Conservation (phyloP, 2,797 vertebrate genomes). For the Lerista edwardsae region DNA sequence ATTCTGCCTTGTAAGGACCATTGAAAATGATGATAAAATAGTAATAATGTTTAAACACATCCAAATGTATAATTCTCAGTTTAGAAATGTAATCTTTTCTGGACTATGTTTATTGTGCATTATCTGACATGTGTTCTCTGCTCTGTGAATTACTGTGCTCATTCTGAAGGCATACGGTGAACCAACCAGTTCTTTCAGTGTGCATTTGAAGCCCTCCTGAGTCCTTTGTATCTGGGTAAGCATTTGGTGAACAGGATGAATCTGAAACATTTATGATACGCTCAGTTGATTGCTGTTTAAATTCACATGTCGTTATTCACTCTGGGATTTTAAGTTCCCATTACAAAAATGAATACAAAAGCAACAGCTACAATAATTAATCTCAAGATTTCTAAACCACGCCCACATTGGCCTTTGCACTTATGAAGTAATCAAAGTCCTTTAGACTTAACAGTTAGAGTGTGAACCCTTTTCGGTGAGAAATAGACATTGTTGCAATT, state of each 20-base stretch:
- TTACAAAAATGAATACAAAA: too few species aligned
- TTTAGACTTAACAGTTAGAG: too few species aligned
- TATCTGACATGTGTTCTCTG: background rate
- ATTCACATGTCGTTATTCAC: too few species aligned
- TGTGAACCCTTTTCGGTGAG: too few species aligned
- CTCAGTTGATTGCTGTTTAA: too few species aligned
- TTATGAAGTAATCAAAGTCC: too few species aligned
- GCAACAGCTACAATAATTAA: too few species aligned
- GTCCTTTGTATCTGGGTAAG: background rate
- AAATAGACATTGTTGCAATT: too few species aligned
- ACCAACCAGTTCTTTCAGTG: background rate
- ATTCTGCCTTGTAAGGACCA: conserved; percentile 30
- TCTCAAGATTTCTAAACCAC: too few species aligned
- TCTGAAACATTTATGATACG: background rate
- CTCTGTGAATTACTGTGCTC: background rate
- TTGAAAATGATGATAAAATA: rapidly evolving
- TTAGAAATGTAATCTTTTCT: background rate
- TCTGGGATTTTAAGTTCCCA: too few species aligned
- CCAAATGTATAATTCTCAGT: background rate
- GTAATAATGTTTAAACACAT: background rate
- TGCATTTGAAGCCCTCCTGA: background rate
- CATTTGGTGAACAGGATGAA: background rate
- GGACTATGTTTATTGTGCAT: background rate
- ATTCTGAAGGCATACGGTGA: background rate
- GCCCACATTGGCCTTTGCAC: too few species aligned